Percentiles rank a stretch among this genome's conserved stretches.
phyloP scores from a whole-genome alignment of 2,888 invertebrate species.

The Tiphia femorata region DNA sequence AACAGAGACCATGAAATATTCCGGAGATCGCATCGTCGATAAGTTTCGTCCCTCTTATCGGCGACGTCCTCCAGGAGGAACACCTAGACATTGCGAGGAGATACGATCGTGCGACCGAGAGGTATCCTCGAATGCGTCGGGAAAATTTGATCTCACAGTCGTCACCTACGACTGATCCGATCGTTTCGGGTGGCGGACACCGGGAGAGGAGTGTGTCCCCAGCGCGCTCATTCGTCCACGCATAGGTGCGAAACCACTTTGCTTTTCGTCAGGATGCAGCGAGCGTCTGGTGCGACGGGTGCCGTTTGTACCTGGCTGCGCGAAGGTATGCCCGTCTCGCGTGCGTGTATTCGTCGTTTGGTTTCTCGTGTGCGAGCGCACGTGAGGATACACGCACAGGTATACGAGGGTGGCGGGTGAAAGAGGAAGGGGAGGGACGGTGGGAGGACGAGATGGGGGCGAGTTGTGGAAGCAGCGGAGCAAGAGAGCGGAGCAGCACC shows the following conservation, averaged over 20 bases:
- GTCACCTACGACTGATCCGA: too few relatives aligned
- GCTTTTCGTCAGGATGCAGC: constrained; percentile 8
- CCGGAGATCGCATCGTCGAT: too few relatives aligned
- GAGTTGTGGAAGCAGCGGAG: constrained; percentile 16
- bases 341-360: neutral
- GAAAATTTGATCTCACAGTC: too few relatives aligned
- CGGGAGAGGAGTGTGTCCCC: too few relatives aligned
- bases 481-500: constrained; percentile 1
- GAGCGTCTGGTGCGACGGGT: constrained; percentile 9
- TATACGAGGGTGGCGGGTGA: constrained; percentile 8
- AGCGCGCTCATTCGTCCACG: constrained; percentile 11
- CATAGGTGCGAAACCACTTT: constrained; percentile 9
- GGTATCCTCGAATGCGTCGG: neutral
- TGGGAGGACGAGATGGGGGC: constrained; percentile 23
- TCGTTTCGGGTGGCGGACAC: neutral
- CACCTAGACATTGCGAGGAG: too few relatives aligned
- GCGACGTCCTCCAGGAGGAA: too few relatives aligned
- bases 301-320: constrained; percentile 23
- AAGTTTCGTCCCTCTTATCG: too few relatives aligned
- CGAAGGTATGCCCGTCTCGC: constrained; percentile 22
- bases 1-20: too few relatives aligned
- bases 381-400: constrained; percentile 1
- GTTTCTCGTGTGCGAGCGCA: neutral
- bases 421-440: neutral
- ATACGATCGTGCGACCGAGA: too few relatives aligned